Evolutionary conservation across 2,888 invertebrate species (phyloP).

Genomic region (Mythimna albipuncta): DNA sequence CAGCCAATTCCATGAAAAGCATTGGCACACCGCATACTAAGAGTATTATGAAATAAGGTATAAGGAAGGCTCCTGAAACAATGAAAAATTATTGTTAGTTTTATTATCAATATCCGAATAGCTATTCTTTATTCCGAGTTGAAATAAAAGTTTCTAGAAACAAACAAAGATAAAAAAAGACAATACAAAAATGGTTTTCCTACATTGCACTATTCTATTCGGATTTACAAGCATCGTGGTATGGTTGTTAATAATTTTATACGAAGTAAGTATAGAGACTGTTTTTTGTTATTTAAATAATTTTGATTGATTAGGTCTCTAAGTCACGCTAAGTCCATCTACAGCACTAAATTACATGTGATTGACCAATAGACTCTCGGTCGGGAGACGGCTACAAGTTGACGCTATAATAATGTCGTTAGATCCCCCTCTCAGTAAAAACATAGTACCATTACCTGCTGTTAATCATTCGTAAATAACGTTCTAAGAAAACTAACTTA

Average conservation of each 20-base stretch:
- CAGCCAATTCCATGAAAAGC: slow-evolving; percentile 97
- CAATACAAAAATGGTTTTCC: neutral
- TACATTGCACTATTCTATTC: neutral
- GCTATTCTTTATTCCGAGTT: neutral
- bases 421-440: neutral
- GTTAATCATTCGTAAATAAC: neutral
- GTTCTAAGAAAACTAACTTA: neutral
- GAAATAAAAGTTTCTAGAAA: neutral
- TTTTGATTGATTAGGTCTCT: neutral
- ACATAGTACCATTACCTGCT: slow-evolving; percentile 6
- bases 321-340: neutral
- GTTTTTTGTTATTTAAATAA: neutral
- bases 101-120: neutral
- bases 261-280: neutral
- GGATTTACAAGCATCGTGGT: neutral
- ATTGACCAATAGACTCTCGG: neutral
- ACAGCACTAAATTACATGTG: neutral
- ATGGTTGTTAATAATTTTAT: neutral
- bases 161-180: neutral
- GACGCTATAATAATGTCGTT: slow-evolving; percentile 1
- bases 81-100: slow-evolving; percentile 34
- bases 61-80: slow-evolving; percentile 96
- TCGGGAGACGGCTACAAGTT: slow-evolving; percentile 3
- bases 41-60: slow-evolving; percentile 98
- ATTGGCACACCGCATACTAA: slow-evolving; percentile 97